phyloP scores from a whole-genome alignment of 2,888 invertebrate genomes.

The Eupithecia inturbata region DNA sequence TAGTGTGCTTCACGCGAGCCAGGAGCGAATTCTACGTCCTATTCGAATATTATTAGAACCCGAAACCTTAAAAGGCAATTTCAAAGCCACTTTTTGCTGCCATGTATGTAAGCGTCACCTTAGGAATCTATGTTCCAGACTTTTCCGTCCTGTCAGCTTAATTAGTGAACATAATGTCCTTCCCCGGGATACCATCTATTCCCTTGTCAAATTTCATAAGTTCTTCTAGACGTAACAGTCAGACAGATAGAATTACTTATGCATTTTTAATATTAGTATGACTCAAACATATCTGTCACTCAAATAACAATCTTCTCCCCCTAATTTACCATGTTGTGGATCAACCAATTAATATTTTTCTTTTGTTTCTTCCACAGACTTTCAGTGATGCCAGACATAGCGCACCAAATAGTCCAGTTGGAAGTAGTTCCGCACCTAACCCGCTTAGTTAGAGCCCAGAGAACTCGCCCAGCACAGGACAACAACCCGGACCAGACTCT shows the following conservation, averaged over 20 bases:
- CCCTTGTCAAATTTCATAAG: not conserved
- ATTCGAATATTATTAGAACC: not conserved
- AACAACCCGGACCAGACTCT: conserved; percentile 76
- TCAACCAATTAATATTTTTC: not conserved
- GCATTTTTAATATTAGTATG: not conserved
- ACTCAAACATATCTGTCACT: not conserved
- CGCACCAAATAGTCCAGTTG: conserved; percentile 87
- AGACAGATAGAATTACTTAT: not conserved
- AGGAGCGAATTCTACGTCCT: not conserved
- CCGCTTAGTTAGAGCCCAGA: conserved; percentile 86
- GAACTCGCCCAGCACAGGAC: conserved; percentile 66
- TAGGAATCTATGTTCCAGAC: not conserved
- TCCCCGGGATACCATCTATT: too few relatives aligned
- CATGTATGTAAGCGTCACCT: not conserved
- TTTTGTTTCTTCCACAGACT: conserved; percentile 73
- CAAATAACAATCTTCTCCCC: not conserved
- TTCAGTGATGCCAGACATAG: conserved; percentile 87
- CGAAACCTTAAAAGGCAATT: not conserved
- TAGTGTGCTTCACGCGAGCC: conserved; percentile 87
- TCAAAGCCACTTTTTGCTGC: not conserved
- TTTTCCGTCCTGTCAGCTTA: too few relatives aligned
- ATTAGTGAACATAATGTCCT: too few relatives aligned
- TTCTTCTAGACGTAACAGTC: not conserved
- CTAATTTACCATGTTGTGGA: not conserved
- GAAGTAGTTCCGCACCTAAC: conserved; percentile 87